Evolutionary conservation across 1,140 invertebrate genomes (phyloP).

Genomic region (Dreissena polymorpha): DNA sequence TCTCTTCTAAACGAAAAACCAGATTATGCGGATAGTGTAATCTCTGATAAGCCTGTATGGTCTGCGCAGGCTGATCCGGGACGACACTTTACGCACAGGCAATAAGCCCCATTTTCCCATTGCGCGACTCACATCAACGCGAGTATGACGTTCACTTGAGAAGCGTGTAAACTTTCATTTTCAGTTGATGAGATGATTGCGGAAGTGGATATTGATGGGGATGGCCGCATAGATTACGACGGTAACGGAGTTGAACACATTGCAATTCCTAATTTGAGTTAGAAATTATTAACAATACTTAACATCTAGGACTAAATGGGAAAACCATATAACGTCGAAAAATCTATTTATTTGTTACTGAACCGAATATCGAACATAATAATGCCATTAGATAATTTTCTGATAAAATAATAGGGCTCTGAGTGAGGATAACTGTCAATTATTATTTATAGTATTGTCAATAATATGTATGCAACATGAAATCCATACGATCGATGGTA

Average conservation of each 20-base stretch:
- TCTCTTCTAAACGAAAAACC: no score
- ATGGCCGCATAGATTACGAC: constrained; percentile 80
- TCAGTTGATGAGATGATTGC: constrained; percentile 98
- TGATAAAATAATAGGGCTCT: not conserved
- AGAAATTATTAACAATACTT: not conserved
- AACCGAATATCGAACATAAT: not conserved
- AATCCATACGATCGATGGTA: no score
- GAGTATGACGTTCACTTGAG: not conserved
- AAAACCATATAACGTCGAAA: not conserved
- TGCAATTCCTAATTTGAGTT: not conserved
- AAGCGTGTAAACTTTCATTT: constrained; percentile 4
- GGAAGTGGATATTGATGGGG: no score
- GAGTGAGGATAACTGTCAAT: no score
- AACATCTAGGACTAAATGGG: not conserved
- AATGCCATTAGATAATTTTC: not conserved
- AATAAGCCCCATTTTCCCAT: no score
- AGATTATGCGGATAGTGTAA: no score
- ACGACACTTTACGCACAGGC: no score
- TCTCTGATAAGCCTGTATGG: no score
- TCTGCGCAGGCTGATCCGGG: not conserved
- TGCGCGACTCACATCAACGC: not conserved
- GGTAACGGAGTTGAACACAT: constrained; percentile 56
- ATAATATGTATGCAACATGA: no score
- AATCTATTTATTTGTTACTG: not conserved
- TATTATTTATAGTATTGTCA: no score